Evolutionary conservation across 2,113 vertebrate species (phyloP), one percentile per base, ranked within the genome.

Genomic region (Hiodon alosoides): DNA sequence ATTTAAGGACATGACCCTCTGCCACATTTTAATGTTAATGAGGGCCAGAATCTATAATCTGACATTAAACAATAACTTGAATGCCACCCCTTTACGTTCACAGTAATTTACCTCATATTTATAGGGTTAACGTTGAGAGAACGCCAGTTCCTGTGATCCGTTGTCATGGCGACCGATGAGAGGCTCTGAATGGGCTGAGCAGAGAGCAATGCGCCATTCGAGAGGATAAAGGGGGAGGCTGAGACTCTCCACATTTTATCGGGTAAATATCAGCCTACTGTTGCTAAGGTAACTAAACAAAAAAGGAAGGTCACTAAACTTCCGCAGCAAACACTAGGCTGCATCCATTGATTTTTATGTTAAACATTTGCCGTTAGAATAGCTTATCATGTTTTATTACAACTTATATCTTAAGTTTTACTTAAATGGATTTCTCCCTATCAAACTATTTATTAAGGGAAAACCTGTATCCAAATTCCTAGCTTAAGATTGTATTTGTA

Each of bases 241-340:
- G 67, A 67, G 11, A 50, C 59, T 75, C 31, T 76, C 57, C 4
- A 8, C 13, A 6, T 52, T 64, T n/a, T 13, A 64, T 62, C 46
- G 48, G 7, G 69, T 3, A 77, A 60, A 78, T 61, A 74, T 54
- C 58, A 13, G 55, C 50, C 72, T 69, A 69, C 57, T 54, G 80
- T 77, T 76, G 69, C 70, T 76, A 81, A 50, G 80, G 79, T 53
- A 77, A 83, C 77, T 54, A 73, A 67, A 6, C 47, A 17, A 72
- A 75, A 76, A 64, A 74, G 54, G 67, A 31, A 31, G 31, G 31
- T 31, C 31, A 31, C 31, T 31, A 31, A 31, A 31, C 31, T 31
- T 31, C 31, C 31, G 31, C 31, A 78, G 16, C 67, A 11, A 16
- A 53, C 68, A 54, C 4, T 54, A 70, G 9, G 4, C 46, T 52